Evolutionary conservation across 2,113 vertebrate species (phyloP).

Genomic region (Andinoacara biseriatus): DNA sequence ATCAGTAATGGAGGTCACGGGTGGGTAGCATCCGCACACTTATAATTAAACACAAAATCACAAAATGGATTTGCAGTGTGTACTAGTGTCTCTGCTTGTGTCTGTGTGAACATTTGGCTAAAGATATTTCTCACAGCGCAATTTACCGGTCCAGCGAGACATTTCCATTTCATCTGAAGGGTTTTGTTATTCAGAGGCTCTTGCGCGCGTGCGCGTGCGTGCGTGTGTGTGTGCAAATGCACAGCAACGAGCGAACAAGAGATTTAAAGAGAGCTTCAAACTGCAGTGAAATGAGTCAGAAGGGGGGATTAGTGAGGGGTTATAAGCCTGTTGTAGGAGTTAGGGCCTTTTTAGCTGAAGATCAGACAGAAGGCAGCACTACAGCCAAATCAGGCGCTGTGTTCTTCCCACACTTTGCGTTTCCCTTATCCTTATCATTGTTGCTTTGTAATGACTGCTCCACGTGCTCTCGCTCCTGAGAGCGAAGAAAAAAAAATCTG

Average conservation of each 20-base stretch:
- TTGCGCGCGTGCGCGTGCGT: neutral
- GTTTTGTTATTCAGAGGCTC: constrained; percentile 64
- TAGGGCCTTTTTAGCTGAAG: constrained; percentile 71
- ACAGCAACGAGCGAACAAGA: constrained; percentile 46
- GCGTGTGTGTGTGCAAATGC: constrained; percentile 26
- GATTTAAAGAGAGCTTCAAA: constrained; percentile 73
- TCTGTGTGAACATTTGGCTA: constrained; percentile 54
- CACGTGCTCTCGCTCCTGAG: constrained; percentile 19
- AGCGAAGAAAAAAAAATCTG: neutral
- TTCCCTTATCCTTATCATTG: constrained; percentile 47
- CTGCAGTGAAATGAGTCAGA: constrained; percentile 73
- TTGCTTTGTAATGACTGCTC: constrained; percentile 43
- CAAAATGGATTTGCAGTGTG: constrained; percentile 52
- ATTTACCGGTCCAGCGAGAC: constrained; percentile 68
- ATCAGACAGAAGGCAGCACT: constrained; percentile 67
- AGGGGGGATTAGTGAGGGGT: constrained; percentile 70
- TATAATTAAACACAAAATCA: constrained; percentile 53
- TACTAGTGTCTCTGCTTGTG: constrained; percentile 33
- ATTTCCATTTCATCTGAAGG: constrained; percentile 68
- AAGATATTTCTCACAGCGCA: constrained; percentile 69
- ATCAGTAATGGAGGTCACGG: constrained; percentile 34
- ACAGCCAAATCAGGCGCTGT: constrained; percentile 60
- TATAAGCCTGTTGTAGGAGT: constrained; percentile 75
- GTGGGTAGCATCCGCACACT: constrained; percentile 28
- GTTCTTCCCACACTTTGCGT: constrained; percentile 67